A percentile compares a stretch with the other conserved stretches of the same genome.
phyloP scores from a whole-genome alignment of 2,797 vertebrate species.

The Anguilla obscura region DNA sequence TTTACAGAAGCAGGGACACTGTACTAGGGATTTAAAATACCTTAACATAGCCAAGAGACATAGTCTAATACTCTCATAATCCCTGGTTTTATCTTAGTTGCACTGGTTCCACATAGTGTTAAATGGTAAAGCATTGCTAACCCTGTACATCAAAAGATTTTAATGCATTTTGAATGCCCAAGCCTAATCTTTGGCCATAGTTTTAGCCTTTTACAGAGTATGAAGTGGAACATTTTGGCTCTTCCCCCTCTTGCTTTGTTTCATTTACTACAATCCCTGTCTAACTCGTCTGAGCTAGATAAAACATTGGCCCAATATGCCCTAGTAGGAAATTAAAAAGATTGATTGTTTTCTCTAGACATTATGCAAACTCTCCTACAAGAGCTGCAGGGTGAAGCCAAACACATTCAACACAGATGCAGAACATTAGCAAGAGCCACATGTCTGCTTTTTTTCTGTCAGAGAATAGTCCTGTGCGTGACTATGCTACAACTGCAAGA shows the following conservation, averaged over 20 bases:
- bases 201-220: background rate
- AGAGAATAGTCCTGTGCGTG: background rate
- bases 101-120: background rate
- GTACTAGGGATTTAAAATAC: background rate
- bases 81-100: background rate
- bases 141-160: background rate
- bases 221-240: background rate
- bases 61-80: background rate
- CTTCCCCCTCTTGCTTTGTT: background rate
- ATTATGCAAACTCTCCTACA: background rate
- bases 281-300: background rate
- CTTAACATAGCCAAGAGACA: background rate
- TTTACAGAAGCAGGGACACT: background rate
- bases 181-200: background rate
- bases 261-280: background rate
- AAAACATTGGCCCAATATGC: background rate
- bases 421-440: background rate
- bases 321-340: background rate
- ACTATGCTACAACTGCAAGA: background rate
- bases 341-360: slow-evolving; percentile 15
- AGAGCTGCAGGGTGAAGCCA: background rate
- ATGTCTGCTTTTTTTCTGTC: background rate
- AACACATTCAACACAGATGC: background rate
- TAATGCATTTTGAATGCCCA: background rate
- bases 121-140: background rate